These are phyloP conservation scores for Euproctis similis DNA, from an alignment of 2,888 invertebrate species.

Conservation along the genomic window DNA sequence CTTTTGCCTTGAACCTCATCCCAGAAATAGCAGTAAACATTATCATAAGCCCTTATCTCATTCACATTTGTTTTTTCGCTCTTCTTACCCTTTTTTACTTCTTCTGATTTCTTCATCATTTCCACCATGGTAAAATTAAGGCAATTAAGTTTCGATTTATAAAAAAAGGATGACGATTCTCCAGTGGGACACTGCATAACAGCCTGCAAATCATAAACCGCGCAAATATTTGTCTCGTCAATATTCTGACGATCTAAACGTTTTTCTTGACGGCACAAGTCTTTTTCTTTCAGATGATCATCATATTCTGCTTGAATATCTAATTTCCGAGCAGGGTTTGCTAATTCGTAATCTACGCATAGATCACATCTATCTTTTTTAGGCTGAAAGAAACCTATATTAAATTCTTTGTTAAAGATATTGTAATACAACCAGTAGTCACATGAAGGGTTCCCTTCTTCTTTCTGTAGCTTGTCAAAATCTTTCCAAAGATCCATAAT, in stretches of 20 bases:
- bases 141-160: constrained; percentile 7
- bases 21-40: constrained; percentile 3
- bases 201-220: constrained; percentile 19
- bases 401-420: background rate
- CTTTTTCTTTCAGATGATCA: constrained; percentile 17
- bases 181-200: constrained; percentile 14
- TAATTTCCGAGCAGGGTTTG: constrained; percentile 5
- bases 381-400: constrained; percentile 5
- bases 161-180: constrained; percentile 6
- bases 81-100: background rate
- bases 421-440: background rate
- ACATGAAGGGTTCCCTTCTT: constrained; percentile 1
- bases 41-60: background rate
- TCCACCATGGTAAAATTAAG: constrained; percentile 1
- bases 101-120: no score
- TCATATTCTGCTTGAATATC: constrained; percentile 14
- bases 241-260: background rate
- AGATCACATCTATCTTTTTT: constrained; percentile 14
- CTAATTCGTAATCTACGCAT: constrained; percentile 12
- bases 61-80: constrained; percentile 1
- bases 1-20: constrained; percentile 1
- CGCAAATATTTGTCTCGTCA: constrained; percentile 12
- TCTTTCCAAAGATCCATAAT: constrained; percentile 12
- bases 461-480: constrained; percentile 9
- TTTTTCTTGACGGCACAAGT: constrained; percentile 15